Evolutionary conservation across 2,113 vertebrate species (phyloP).

Genomic region (Cavia porcellus): DNA sequence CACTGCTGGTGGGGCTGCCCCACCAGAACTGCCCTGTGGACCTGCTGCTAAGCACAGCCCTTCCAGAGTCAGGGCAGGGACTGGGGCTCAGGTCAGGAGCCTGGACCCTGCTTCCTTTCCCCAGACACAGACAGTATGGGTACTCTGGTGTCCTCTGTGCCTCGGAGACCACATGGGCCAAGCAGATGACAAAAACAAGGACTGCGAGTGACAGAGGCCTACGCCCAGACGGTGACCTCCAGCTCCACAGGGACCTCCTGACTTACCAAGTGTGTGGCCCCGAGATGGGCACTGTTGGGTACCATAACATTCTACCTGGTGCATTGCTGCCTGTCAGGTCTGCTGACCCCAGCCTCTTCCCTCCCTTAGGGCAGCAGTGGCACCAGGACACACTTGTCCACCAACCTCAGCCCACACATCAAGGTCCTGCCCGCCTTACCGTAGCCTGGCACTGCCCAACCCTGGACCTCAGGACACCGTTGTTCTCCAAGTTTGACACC

Average conservation of each 20-base stretch:
- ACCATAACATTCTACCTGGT: rapidly evolving
- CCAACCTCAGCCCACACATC: neutral
- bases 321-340: rapidly evolving
- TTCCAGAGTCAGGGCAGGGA: rapidly evolving
- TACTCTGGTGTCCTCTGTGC: neutral
- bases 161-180: rapidly evolving
- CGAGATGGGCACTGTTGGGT: rapidly evolving
- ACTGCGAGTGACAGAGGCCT: rapidly evolving
- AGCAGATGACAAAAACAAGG: neutral
- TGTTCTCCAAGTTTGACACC: constrained; percentile 66
- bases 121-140: neutral
- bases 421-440: constrained; percentile 74
- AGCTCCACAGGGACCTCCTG: neutral
- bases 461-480: constrained; percentile 46
- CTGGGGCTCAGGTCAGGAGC: neutral
- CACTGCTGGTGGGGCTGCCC: rapidly evolving
- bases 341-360: rapidly evolving
- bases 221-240: neutral
- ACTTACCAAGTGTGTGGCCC: rapidly evolving
- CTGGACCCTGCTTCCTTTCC: neutral
- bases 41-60: rapidly evolving
- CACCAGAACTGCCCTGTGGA: rapidly evolving
- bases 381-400: neutral
- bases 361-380: neutral
- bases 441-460: constrained; percentile 71